A percentile compares a stretch with the other conserved stretches of the same genome.
Conservation (phyloP, 1,140 invertebrate species). For the Aricia agestis region DNA sequence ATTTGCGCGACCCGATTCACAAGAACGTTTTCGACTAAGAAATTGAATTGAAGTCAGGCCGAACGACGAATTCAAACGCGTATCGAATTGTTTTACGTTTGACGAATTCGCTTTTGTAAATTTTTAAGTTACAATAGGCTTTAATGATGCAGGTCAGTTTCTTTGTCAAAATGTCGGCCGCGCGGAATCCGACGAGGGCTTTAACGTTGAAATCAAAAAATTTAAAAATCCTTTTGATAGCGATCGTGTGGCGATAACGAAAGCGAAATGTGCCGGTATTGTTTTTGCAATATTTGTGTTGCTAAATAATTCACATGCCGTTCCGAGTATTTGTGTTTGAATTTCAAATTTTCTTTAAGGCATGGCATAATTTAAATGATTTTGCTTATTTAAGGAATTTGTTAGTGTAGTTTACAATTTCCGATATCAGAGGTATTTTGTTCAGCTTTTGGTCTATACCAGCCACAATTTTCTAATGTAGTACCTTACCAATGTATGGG, state of each 20-base stretch:
- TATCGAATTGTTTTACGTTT: slow-evolving; percentile 76
- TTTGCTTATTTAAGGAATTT: slow-evolving; percentile 37
- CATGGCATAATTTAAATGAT: slow-evolving; percentile 41
- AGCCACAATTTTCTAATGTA: not conserved
- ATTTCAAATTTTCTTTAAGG: slow-evolving; percentile 53
- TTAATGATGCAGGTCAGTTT: slow-evolving; percentile 70
- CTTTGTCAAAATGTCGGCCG: slow-evolving; percentile 54
- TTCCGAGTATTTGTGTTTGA: slow-evolving; percentile 47
- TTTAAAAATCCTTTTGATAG: slow-evolving; percentile 40
- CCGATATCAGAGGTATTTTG: slow-evolving; percentile 15
- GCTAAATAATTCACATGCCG: slow-evolving; percentile 54
- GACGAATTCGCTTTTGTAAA: slow-evolving; percentile 71
- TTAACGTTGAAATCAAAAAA: slow-evolving; percentile 53
- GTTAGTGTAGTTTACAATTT: slow-evolving; percentile 24
- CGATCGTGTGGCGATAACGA: slow-evolving; percentile 65
- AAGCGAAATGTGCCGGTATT: slow-evolving; percentile 47
- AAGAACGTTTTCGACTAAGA: slow-evolving; percentile 65
- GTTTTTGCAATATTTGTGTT: slow-evolving; percentile 54
- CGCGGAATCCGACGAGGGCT: slow-evolving; percentile 49
- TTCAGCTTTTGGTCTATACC: not conserved
- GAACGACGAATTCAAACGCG: slow-evolving; percentile 73
- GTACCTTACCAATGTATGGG: no score
- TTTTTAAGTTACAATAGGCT: slow-evolving; percentile 70
- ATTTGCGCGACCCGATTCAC: slow-evolving; percentile 74
- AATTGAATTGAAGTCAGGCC: slow-evolving; percentile 70